Evolutionary conservation across 1,140 invertebrate species (phyloP), one percentile per base, ranked within the genome.

Genomic region (Zaprionus capensis): DNA sequence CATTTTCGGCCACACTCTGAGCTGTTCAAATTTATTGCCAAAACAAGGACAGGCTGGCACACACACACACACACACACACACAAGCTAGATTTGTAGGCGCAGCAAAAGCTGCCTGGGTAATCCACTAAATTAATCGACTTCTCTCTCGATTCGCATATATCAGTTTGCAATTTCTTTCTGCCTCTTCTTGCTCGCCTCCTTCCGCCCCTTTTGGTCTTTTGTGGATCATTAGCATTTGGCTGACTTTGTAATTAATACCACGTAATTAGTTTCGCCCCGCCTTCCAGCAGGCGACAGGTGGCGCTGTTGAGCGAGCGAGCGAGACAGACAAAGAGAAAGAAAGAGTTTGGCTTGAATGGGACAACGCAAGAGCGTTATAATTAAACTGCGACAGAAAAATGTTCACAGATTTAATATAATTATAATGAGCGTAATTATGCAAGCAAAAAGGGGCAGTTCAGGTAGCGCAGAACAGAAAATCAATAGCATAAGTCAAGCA

Each of bases 341-440:
- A 17, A 22, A 49, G 66, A 44, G 41, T 15, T 38, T 11, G 22
- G n/a, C 44, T 26, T 15, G 12, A 7, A 15, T 15, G 0, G 36
- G n/a, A 41, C 28, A 28, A 53, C 26, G 28, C 26, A 58, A 64
- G 24, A 63, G 61, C 44, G 46, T 55, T 82, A 67, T 85, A 87
- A 86, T 86, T 86, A 85, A 82, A 83, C 86, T 76, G 68, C 72
- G 61, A 77, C 75, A 81, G 69, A 80, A 76, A 76, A 71, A 76
- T 67, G 56, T 57, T 72, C 56, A 46, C 61, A 63, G 74, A 76
- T 87, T 86, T 86, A 80, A 86, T 85, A 86, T 76, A 82, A 82
- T 82, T 87, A 82, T 87, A 86, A 86, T 82, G 76, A 87, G 63
- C 73, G 71, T 79, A 85, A 85, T 85, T 85, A 85, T 73, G 76